Evolutionary conservation across 37 sponge, comb jelly and placozoan species (phyloP).

Genomic region (Halisarca cf. caerulea): DNA sequence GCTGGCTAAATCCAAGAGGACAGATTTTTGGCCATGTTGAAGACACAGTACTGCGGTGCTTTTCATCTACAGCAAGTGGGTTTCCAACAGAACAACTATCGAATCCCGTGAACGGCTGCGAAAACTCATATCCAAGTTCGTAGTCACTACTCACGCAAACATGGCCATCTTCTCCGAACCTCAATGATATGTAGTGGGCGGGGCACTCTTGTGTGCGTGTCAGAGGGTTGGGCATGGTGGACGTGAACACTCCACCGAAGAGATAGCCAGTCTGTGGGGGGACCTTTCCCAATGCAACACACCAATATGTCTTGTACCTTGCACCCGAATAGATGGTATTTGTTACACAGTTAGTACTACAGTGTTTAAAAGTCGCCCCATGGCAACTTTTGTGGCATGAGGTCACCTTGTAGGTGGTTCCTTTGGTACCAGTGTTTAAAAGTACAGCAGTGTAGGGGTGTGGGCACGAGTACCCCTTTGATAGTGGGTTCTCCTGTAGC

Average conservation of each 20-base stretch:
- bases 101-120: conserved; percentile 77
- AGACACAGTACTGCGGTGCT: not conserved
- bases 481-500: conserved; percentile 58
- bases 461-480: conserved; percentile 61
- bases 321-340: not conserved
- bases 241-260: conserved; percentile 76
- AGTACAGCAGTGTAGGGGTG: conserved; percentile 35
- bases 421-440: conserved; percentile 49
- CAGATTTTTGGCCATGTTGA: conserved; percentile 23
- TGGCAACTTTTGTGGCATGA: not conserved
- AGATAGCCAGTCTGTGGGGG: conserved; percentile 55
- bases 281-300: conserved; percentile 4
- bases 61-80: conserved; percentile 45
- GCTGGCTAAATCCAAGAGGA: conserved; percentile 27
- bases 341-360: conserved; percentile 10
- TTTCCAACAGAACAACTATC: conserved; percentile 73
- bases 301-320: conserved; percentile 23
- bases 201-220: conserved; percentile 66
- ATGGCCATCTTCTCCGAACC: conserved; percentile 53
- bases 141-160: conserved; percentile 68
- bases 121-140: conserved; percentile 43
- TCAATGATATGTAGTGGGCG: conserved; percentile 44
- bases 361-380: not conserved
- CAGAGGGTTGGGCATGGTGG: conserved; percentile 58
- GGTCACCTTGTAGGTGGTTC: not conserved